Base-by-base conservation (phyloP, 1,140 invertebrate genomes). In the Nasonia vitripennis region DNA sequence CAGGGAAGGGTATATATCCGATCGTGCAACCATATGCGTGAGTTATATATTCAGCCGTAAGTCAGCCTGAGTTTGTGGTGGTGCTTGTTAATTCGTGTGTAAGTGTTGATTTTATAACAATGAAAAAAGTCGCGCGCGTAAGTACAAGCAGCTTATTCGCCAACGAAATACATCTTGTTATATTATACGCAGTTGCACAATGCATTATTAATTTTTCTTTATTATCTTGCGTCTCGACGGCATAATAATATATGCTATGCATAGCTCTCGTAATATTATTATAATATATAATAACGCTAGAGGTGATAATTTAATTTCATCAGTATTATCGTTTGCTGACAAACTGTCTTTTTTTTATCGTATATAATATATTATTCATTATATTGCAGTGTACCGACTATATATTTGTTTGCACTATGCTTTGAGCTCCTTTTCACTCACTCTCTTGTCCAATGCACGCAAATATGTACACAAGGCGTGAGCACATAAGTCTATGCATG, bases 401-500 rank as follows among this genome's bases (percentile, higher is more conserved):
- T n/a, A 31, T 31, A 71, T 45, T 45, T 77, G 41, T 77, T 45
- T 31, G 74, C 74, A 92, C 92, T 88, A 92, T 90, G 90, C 90
- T 91, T 92, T 90, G 91, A 92, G 90, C 90, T 91, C 89, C 90
- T 91, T 92, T 91, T 86, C 88, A 89, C 90, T 88, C 89, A 90
- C 88, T 88, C 87, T 90, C 88, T 80, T 81, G 20, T 87, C 23
- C 23, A 55, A 27, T 67, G 80, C 37, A 81, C 83, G 77, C 84
- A 85, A 75, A 85, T 88, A 79, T 86, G 79, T 86, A 81, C 79
- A 85, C 48, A 77, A 86, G 79, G 55, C 70, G 27, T 84, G 82
- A 7, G 84, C 82, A 82, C 87, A 34, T 67, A 70, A 87, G 83
- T 83, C 37, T 88, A 78, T 84, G 70, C 83, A 86, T 89, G 77